Evolutionary conservation across 2,888 invertebrate species (phyloP).

Genomic region (Hartigia nigra): DNA sequence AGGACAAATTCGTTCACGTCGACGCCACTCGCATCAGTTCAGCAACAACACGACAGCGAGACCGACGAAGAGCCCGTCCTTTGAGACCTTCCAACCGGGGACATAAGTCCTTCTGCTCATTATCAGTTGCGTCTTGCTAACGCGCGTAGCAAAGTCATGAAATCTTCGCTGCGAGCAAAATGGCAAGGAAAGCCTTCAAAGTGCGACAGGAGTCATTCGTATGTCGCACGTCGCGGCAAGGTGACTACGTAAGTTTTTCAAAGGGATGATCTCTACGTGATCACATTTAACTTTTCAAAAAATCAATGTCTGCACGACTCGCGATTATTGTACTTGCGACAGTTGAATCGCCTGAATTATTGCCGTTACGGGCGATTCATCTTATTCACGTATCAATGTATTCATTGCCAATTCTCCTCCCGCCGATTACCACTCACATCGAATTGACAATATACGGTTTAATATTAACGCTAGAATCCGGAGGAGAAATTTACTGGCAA

Average conservation of each 20-base stretch:
- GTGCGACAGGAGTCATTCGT: not conserved
- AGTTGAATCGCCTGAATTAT: too few relatives aligned
- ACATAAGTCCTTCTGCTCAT: not conserved
- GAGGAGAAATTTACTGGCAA: conserved; percentile 1
- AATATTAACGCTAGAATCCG: not conserved
- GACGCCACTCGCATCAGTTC: conserved; percentile 69
- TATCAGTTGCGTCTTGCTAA: not conserved
- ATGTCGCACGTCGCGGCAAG: not conserved
- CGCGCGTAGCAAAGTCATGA: not conserved
- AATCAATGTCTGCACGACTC: not conserved
- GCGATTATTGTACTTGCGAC: not conserved
- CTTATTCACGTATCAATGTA: not conserved
- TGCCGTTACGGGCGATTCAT: not conserved
- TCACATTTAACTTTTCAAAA: not conserved
- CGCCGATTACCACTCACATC: not conserved
- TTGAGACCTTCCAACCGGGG: conserved; percentile 52
- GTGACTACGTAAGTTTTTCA: not conserved
- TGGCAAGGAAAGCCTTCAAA: not conserved
- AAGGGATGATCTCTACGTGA: not conserved
- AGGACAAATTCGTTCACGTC: conserved; percentile 73
- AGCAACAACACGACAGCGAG: conserved; percentile 70
- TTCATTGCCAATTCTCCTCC: not conserved
- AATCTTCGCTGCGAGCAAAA: not conserved
- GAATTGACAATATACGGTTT: conserved; percentile 4
- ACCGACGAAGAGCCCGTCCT: conserved; percentile 77